These are phyloP conservation scores for Eucera pruinosa DNA, from an alignment of 2,888 invertebrate species.

Conservation along the genomic window DNA sequence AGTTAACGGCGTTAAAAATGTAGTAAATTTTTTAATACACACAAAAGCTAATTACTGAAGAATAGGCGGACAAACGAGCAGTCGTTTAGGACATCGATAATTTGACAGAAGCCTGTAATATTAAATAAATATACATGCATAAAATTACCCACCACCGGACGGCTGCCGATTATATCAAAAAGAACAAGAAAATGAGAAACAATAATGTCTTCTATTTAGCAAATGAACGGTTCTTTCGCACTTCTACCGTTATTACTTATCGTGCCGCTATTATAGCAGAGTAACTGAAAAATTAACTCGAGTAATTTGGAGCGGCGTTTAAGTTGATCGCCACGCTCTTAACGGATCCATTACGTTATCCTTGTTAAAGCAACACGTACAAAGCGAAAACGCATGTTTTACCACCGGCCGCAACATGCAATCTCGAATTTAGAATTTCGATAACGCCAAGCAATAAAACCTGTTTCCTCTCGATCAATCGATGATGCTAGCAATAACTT, in stretches of 20 bases:
- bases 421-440: constrained; percentile 53
- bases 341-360: constrained; percentile 63
- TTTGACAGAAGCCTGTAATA: background rate
- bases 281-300: constrained; percentile 68
- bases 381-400: constrained; percentile 43
- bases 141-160: constrained; percentile 10
- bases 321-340: constrained; percentile 59
- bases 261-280: constrained; percentile 54
- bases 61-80: background rate
- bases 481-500: too few species aligned
- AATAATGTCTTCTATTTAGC: constrained; percentile 55
- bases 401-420: constrained; percentile 29
- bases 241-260: constrained; percentile 59
- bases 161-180: constrained; percentile 18
- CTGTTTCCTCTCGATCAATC: background rate
- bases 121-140: constrained; percentile 3
- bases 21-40: background rate
- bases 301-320: constrained; percentile 65
- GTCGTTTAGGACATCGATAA: background rate
- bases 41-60: background rate
- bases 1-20: background rate
- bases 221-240: constrained; percentile 55
- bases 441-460: constrained; percentile 13
- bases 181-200: constrained; percentile 22
- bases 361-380: constrained; percentile 50